Percentiles rank a stretch among this genome's conserved stretches.
Evolutionary conservation across 2,113 vertebrate genomes (phyloP).

Genomic region (Camelus dromedarius): DNA sequence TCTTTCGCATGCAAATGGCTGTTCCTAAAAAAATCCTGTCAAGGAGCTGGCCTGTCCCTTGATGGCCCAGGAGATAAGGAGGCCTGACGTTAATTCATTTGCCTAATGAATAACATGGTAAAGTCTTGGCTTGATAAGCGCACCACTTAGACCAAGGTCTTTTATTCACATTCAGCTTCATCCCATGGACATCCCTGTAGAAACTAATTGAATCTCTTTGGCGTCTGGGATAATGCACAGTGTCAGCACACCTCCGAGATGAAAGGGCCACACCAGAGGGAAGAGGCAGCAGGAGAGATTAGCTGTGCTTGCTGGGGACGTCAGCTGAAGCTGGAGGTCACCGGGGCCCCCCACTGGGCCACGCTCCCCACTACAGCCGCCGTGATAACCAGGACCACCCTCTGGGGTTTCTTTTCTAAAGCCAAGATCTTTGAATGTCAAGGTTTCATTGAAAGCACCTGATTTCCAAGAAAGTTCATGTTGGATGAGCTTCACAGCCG

Average conservation of each 20-base stretch:
- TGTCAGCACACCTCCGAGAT: conserved; percentile 65
- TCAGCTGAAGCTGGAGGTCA: background rate
- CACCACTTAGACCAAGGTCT: conserved; percentile 68
- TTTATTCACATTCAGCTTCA: conserved; percentile 65
- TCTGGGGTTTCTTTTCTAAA: background rate
- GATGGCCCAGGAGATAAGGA: conserved; percentile 67
- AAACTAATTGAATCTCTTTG: conserved; percentile 66
- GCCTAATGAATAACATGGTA: conserved; percentile 74
- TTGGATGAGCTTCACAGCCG: background rate
- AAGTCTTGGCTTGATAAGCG: conserved; percentile 70
- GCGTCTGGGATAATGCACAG: conserved; percentile 68
- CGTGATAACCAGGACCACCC: accelerated
- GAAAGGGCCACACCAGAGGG: conserved; percentile 60
- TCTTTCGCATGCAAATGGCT: conserved; percentile 62
- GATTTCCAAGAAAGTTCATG: background rate
- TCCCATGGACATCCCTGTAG: conserved; percentile 72
- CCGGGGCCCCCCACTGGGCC: background rate
- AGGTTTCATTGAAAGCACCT: background rate
- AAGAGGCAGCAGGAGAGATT: conserved; percentile 43
- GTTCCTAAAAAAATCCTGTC: conserved; percentile 68
- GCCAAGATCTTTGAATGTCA: background rate
- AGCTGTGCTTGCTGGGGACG: background rate
- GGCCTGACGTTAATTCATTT: conserved; percentile 74
- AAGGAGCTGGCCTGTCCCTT: conserved; percentile 66
- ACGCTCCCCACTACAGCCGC: background rate